phyloP scores from a whole-genome alignment of 2,113 vertebrate species.

The Equus przewalskii region DNA sequence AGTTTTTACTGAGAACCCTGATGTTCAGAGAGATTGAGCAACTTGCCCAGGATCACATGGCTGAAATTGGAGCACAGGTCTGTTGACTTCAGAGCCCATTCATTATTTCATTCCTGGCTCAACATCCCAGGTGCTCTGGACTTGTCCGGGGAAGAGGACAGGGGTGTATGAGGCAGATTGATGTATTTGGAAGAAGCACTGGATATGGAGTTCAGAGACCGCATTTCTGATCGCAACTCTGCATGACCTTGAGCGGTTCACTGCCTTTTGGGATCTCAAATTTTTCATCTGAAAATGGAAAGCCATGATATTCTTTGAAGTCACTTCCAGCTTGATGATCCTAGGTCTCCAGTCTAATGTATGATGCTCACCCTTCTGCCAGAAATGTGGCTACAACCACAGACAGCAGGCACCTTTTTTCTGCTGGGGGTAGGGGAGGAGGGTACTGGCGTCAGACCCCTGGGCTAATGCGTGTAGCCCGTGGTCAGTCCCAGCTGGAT shows the following conservation, averaged over 20 bases:
- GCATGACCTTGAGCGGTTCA: background rate
- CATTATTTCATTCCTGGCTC: slow-evolving; percentile 8
- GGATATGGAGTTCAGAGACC: background rate
- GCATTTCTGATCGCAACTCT: background rate
- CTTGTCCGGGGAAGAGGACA: background rate
- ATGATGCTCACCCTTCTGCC: background rate
- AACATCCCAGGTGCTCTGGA: background rate
- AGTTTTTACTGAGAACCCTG: background rate
- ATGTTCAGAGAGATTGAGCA: background rate
- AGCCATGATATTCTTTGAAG: slow-evolving; percentile 42
- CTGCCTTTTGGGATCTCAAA: background rate
- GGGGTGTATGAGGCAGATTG: background rate
- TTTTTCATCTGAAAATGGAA: slow-evolving; percentile 60
- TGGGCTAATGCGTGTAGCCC: background rate
- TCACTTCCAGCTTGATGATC: background rate
- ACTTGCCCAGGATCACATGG: background rate
- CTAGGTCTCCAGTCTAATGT: background rate
- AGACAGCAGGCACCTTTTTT: background rate
- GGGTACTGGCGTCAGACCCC: background rate
- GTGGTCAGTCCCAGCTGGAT: background rate
- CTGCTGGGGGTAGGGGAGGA: background rate
- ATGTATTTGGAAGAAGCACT: background rate
- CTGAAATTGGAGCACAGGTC: slow-evolving; percentile 2
- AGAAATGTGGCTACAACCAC: background rate
- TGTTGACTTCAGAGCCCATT: slow-evolving; percentile 23